Evolutionary conservation across 2,113 vertebrate species (phyloP).

Genomic region (Sardina pilchardus): DNA sequence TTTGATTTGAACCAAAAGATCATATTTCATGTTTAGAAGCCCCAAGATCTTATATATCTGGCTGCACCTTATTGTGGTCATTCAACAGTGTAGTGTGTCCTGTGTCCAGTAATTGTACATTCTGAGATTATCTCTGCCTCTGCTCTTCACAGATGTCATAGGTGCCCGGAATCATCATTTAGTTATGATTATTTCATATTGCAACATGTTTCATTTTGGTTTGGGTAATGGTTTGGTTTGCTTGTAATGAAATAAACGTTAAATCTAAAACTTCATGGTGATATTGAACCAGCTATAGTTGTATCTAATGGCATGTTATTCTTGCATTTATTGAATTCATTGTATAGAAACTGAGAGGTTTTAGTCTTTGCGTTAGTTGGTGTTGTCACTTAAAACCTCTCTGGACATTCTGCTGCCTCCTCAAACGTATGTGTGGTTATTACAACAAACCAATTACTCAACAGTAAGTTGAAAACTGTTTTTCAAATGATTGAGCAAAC

Average conservation of each 20-base stretch:
- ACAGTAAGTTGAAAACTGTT: too few species aligned
- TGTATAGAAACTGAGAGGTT: background rate
- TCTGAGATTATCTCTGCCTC: background rate
- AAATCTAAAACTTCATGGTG: too few species aligned
- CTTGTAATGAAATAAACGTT: background rate
- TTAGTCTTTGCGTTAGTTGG: background rate
- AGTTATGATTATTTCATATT: background rate
- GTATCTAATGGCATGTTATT: background rate
- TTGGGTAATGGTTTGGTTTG: background rate
- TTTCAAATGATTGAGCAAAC: too few species aligned
- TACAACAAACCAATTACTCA: background rate
- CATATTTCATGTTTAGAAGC: background rate
- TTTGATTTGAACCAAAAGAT: background rate
- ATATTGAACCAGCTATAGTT: background rate
- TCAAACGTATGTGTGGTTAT: background rate
- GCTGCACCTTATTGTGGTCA: background rate
- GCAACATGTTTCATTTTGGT: background rate
- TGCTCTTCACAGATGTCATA: background rate
- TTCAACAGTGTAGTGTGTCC: background rate
- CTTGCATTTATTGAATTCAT: background rate
- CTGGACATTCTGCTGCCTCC: slow-evolving; percentile 10
- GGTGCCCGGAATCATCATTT: background rate
- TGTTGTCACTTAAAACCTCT: background rate
- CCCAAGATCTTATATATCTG: background rate
- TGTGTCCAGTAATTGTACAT: background rate